Base-by-base conservation (phyloP, 2,113 vertebrate genomes). In the Hiodon tergisus region DNA sequence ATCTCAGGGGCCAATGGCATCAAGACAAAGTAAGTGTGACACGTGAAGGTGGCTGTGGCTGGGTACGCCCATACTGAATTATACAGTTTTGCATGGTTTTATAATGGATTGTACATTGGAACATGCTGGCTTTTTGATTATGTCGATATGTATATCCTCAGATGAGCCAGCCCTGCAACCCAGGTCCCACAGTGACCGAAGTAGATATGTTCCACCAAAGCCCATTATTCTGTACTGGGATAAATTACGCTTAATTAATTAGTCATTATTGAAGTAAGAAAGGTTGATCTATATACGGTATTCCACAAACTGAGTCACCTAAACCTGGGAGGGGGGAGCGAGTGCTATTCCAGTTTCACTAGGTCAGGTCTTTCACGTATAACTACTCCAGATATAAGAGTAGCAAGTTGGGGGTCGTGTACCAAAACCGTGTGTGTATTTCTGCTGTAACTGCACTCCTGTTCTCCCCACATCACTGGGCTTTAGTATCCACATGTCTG, bases 401-500 rank as follows among this genome's bases (percentile, higher is more conserved):
- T 31, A 31, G 31, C 31, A 31, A 31, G 31, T 31, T 31, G 31
- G 31, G 31, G 31, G 31, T 31, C 31, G 31, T 31, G 31, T 31
- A 31, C 31, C 31, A 31, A 31, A 31, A 31, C 31, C 31, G 31
- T 31, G 31, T 31, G 31, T 31, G 31, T 31, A 1, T 31, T 31
- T 31, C 31, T 31, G 31, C 31, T 31, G 31, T 31, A 53, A 51
- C 10, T 6, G 67, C 10, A n/a, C 17, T 50, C 6, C 10, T 50
- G 13, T 61, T 82, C 73, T 82, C 68, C 90, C 17, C 81, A 72
- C 9, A 14, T 59, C 47, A 14, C 50, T 1, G 13, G 50, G 48
- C 90, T 91, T 76, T 86, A 95, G 94, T 86, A 93, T 95, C 89
- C 94, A 95, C 88, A 94, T 93, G 81, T 95, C 94, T 5, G 94